Base-by-base conservation (phyloP, 92 coral and sea anemone genomes). In the Zoanthus sansibaricus region DNA sequence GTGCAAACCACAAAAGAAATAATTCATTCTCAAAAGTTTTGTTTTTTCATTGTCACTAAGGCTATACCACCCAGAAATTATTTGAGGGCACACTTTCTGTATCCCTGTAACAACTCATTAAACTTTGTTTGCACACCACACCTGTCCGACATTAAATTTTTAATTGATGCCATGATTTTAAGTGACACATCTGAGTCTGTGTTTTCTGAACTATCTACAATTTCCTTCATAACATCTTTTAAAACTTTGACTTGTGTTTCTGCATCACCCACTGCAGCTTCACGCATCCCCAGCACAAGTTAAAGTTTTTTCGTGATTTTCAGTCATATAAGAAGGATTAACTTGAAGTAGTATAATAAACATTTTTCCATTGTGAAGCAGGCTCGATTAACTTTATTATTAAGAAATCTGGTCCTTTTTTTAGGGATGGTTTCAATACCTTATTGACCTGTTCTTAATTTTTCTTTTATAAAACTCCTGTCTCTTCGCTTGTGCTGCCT, bases 81-180 rank as follows among this genome's bases (percentile, higher is more conserved):
- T 61, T 82, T 82, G 52, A 62, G 86, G 86, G 6, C 47, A 30
- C 33, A 61, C 44, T 15, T 61, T 68, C 86, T 68, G 51, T 82
- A 68, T 17, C 44, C 45, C 7, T 55, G 49, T 1, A 82, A 17
- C 17, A 82, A 49, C 10, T 82, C 64, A 68, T 82, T 82, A 55
- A 82, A 82, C 6, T 68, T 82, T 14, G 49, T 76, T 10, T 76
- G 80, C 3, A 52, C 80, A 17, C 59, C 42, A 42, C 75, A 25
- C 25, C 25, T 25, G 25, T 25, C 25, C 25, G 25, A 25, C 25
- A 25, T 25, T 25, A 25, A 25, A 66, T 82, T 82, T 7, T 33
- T 67, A 44, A 62, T 64, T 6, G 86, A 61, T 11, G 71, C 58
- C 18, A 80, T 9, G 16, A 61, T 61, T 47, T 61, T 61, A 25